A percentile compares a stretch with the other conserved stretches of the same genome.
phyloP scores from a whole-genome alignment of 2,113 vertebrate species.

The Rhea americana region DNA sequence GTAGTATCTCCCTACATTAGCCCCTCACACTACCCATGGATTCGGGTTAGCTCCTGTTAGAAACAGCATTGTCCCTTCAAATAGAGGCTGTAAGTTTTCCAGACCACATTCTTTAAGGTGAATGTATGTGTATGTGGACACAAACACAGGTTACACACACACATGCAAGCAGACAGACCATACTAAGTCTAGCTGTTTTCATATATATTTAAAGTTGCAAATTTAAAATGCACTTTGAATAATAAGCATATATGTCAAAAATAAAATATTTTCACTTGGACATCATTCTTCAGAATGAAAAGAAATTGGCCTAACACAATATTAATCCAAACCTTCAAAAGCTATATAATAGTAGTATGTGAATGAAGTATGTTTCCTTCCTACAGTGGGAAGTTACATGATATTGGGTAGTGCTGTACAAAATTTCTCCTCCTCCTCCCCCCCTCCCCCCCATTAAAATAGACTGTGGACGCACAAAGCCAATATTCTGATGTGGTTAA shows the following conservation, averaged over 20 bases:
- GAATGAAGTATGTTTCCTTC: neutral
- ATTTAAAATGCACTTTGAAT: neutral
- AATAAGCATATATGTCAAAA: neutral
- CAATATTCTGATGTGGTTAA: neutral
- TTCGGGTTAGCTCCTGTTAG: neutral
- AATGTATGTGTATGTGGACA: neutral
- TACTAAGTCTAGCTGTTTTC: neutral
- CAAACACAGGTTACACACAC: neutral
- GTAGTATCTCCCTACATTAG: neutral
- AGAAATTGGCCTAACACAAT: neutral
- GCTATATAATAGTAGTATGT: neutral
- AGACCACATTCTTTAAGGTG: neutral
- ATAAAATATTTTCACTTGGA: neutral
- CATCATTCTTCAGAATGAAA: neutral
- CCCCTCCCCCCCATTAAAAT: fast-evolving
- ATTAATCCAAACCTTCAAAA: neutral
- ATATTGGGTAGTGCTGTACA: neutral
- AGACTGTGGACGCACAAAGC: neutral
- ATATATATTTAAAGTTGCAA: neutral
- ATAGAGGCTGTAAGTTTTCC: neutral
- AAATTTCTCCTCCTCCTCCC: fast-evolving
- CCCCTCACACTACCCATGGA: too few relatives aligned
- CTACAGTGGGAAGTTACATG: neutral
- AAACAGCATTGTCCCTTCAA: neutral
- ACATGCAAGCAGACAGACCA: neutral